Percentiles rank a stretch among this genome's conserved stretches.
Conservation (phyloP, 2,113 vertebrate species). For the Zingel zingel region DNA sequence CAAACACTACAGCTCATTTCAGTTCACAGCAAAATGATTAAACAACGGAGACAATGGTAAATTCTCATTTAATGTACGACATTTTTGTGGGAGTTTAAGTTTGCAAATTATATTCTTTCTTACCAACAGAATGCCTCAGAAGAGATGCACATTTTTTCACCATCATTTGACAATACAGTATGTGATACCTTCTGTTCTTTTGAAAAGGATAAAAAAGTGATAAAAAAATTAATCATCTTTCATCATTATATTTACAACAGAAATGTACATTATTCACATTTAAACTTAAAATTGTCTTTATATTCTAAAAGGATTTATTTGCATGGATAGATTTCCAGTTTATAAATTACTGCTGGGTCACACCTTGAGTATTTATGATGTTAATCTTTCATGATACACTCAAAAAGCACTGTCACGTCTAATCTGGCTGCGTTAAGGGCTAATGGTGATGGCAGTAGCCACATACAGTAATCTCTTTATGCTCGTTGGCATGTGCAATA, state of each 20-base stretch:
- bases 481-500: neutral
- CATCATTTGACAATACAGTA: neutral
- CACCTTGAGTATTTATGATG: slow-evolving; percentile 20
- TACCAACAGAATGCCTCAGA: neutral
- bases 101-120: neutral
- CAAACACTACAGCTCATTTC: no score
- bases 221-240: neutral
- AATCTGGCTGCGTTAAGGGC: slow-evolving; percentile 7
- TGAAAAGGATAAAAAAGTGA: neutral
- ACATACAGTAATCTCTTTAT: slow-evolving; percentile 21
- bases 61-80: neutral
- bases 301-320: neutral
- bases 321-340: neutral
- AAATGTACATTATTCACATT: neutral
- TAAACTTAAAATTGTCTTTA: neutral
- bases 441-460: slow-evolving; percentile 18
- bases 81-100: neutral
- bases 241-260: neutral
- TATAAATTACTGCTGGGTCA: neutral
- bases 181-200: neutral
- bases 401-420: neutral
- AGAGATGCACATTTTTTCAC: neutral
- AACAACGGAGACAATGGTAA: neutral
- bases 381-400: slow-evolving; percentile 34
- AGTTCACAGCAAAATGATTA: neutral